Evolutionary conservation across 1,140 invertebrate species (phyloP), one percentile per base, ranked within the genome.

Genomic region (Drosophila insularis): DNA sequence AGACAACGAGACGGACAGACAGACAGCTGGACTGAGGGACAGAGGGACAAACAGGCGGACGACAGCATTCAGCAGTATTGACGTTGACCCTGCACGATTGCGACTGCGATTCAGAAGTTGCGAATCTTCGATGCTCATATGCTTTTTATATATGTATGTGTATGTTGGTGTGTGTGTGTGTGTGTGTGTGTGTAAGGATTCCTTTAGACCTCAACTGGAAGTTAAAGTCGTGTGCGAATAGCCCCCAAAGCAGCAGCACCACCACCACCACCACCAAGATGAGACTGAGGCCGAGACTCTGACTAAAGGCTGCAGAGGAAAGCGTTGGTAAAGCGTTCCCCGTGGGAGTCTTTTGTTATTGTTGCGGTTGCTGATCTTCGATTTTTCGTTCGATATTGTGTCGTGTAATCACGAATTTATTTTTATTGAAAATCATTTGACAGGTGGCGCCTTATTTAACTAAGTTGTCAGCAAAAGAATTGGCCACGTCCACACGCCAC

Each of bases 401-500:
- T 89, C 89, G 85, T 90, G 89, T 85, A 90, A 90, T 90, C 89
- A 90, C 89, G 89, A 90, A 90, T 90, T 90, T 90, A 90, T 90
- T 90, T 76, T 89, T 90, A 90, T 90, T 82, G 89, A 90, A 90
- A 89, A 90, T 90, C 76, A 84, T 78, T 90, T 90, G 89, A 90
- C 89, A 90, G 89, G 89, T 90, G 89, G 89, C 89, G 89, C 89
- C 81, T 87, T 87, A 87, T 87, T 87, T 89, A 87, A 87, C 82
- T 89, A 87, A 87, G 82, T 89, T 89, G 82, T 89, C 82, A 87
- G 76, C 67, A 70, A 61, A 55, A 71, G 46, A 61, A 14, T 21
- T 32, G 23, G 35, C 13, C 23, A 19, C 27, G 21, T 37, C 32
- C 27, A 32, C 23, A 56, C 27, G 27, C 13, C 31, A 17, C 4